A percentile compares a stretch with the other conserved stretches of the same genome.
Conservation (phyloP, 1,140 invertebrate species). For the Pentalonia nigronervosa region DNA sequence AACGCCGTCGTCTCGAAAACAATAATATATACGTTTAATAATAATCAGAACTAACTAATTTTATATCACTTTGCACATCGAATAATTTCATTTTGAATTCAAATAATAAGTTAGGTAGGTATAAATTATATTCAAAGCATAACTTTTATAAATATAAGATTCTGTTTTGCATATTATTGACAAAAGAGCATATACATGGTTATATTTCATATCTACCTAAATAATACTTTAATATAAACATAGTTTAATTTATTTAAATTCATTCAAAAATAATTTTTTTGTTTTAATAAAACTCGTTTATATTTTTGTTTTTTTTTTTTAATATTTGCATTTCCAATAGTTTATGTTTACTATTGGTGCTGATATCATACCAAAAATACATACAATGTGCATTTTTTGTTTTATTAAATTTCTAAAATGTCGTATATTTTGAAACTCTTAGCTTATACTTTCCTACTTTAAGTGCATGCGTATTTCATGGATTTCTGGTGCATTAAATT, state of each 20-base stretch:
- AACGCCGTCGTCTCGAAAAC: neutral
- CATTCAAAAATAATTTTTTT: too few relatives aligned
- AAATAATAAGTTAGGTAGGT: neutral
- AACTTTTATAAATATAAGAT: neutral
- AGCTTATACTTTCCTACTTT: neutral
- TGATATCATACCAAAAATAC: neutral
- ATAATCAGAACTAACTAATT: neutral
- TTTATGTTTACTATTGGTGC: neutral
- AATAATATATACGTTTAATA: neutral
- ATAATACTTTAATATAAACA: neutral
- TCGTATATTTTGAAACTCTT: neutral
- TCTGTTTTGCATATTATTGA: neutral
- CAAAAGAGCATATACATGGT: too few relatives aligned
- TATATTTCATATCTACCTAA: neutral
- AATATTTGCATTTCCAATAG: neutral
- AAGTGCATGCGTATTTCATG: neutral
- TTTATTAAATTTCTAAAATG: neutral
- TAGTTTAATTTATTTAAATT: neutral
- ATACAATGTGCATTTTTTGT: neutral
- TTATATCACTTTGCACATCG: neutral
- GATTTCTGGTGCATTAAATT: neutral
- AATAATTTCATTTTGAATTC: neutral
- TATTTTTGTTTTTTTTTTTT: neutral
- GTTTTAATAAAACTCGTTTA: neutral
- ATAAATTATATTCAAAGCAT: neutral